These are phyloP conservation scores for Haliaeetus leucogaster DNA, from an alignment of 2,113 vertebrate species.

Conservation along the genomic window DNA sequence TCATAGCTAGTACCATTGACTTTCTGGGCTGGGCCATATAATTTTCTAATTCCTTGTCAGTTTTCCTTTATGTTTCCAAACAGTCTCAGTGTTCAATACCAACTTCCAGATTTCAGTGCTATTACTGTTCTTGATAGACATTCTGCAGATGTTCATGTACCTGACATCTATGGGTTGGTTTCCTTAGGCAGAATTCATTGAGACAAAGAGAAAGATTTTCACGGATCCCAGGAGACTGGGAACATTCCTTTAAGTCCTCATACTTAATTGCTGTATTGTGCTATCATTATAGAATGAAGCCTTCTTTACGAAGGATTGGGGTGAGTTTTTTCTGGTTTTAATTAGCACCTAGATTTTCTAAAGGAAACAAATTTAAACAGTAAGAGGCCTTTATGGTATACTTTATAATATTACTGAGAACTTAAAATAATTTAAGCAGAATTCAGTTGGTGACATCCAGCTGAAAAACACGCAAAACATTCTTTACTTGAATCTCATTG, in stretches of 20 bases:
- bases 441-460: background rate
- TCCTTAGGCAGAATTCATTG: background rate
- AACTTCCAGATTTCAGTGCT: background rate
- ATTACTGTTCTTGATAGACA: background rate
- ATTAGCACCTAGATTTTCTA: background rate
- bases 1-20: background rate
- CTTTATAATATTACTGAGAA: background rate
- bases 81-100: background rate
- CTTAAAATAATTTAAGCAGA: background rate
- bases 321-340: background rate
- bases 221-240: background rate
- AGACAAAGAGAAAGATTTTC: background rate
- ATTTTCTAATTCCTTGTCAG: background rate
- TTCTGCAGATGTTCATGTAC: background rate
- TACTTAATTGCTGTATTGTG: background rate
- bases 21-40: background rate
- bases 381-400: background rate
- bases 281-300: background rate
- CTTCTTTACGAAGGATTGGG: background rate
- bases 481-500: background rate
- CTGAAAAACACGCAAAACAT: background rate
- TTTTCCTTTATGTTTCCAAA: background rate
- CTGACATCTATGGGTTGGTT: background rate
- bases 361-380: background rate
- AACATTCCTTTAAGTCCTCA: background rate